phyloP scores from a whole-genome alignment of 2,888 invertebrate genomes.

The Lepas anatifera region DNA sequence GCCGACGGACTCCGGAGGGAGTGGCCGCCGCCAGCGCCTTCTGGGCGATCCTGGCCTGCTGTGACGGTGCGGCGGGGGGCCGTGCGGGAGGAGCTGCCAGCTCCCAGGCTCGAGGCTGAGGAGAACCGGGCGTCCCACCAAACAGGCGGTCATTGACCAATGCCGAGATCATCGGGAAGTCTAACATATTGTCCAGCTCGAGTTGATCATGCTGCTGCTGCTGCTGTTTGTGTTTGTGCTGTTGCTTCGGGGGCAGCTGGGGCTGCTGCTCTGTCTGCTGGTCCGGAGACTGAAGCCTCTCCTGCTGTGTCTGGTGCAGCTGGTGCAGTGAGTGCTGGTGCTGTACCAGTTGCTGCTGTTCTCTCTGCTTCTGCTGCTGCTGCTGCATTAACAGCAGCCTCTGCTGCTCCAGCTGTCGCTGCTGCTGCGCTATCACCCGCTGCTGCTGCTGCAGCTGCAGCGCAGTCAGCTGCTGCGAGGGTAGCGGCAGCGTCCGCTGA shows the following conservation, averaged over 20 bases:
- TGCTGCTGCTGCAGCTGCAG: not conserved
- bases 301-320: not conserved
- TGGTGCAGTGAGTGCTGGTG: not conserved
- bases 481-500: no score
- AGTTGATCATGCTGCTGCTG: not conserved
- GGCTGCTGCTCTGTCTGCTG: not conserved
- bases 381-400: not conserved
- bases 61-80: not conserved
- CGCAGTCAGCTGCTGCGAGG: no score
- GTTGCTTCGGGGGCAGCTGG: not conserved
- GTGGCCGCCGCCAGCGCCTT: not conserved
- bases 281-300: not conserved
- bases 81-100: not conserved
- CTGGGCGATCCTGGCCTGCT: not conserved
- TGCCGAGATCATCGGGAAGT: conserved; percentile 82
- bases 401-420: no score
- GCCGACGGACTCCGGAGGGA: not conserved
- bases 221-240: not conserved
- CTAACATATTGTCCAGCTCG: conserved; percentile 44
- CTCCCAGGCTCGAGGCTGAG: not conserved
- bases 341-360: not conserved
- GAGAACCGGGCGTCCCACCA: conserved; percentile 24
- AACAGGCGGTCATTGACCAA: conserved; percentile 84
- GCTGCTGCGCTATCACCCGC: not conserved
- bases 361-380: not conserved